These are phyloP conservation scores for Apogon talboti DNA, from an alignment of 2,797 vertebrate species.

Conservation along the genomic window DNA sequence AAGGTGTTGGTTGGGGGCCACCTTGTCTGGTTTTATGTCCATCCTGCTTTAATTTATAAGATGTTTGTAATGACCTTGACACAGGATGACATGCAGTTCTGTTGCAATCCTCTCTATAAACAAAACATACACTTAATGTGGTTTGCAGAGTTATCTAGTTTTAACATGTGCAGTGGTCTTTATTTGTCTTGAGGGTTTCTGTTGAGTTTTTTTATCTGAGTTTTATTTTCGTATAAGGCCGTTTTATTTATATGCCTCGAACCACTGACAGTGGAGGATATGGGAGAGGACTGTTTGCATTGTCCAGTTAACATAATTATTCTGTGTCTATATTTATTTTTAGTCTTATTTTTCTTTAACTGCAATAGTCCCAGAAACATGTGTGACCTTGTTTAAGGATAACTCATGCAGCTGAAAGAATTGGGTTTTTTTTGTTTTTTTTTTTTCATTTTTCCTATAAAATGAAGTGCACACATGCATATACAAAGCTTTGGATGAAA, in stretches of 20 bases:
- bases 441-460: too few relatives aligned
- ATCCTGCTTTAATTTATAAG: neutral
- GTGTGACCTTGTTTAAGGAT: slow-evolving; percentile 9
- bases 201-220: too few relatives aligned
- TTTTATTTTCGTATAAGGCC: too few relatives aligned
- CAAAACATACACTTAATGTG: neutral
- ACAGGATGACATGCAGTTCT: slow-evolving; percentile 1
- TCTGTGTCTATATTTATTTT: neutral
- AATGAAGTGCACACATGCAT: slow-evolving; percentile 1
- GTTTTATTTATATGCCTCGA: too few relatives aligned
- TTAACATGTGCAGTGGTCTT: too few relatives aligned
- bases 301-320: neutral
- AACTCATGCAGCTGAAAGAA: slow-evolving; percentile 12
- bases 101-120: neutral
- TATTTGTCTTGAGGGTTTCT: too few relatives aligned
- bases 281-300: too few relatives aligned
- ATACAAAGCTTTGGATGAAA: slow-evolving; percentile 20
- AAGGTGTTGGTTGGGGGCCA: neutral
- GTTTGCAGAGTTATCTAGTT: too few relatives aligned
- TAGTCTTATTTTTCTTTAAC: neutral
- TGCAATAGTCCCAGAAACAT: neutral
- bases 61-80: slow-evolving; percentile 10
- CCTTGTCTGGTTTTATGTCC: slow-evolving; percentile 1
- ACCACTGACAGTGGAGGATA: too few relatives aligned
- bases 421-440: slow-evolving; percentile 13